Base-by-base conservation (phyloP, 2,888 invertebrate species). In the Nysson spinosus region DNA sequence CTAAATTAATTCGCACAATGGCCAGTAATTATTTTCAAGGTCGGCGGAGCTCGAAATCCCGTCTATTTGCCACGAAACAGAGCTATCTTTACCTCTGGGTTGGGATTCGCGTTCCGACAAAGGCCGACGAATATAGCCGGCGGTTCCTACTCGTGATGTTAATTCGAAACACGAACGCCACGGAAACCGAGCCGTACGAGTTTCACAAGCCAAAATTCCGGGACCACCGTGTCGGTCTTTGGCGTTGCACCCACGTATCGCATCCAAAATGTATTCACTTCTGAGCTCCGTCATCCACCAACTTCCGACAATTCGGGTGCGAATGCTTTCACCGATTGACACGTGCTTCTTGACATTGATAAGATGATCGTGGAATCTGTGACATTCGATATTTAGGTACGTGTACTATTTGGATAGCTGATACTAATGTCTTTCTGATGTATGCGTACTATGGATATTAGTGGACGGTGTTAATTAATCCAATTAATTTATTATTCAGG, bases 121-220 rank as follows among this genome's bases (percentile, higher is more conserved):
- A 74, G 69, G 60, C 70, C 77, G 64, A 73, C 75, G 70, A 52
- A 75, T 73, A 70, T 75, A 75, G 63, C 28, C 56, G 57, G n/a
- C 54, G 51, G 44, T 56, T 68, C 52, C 42, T 46, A 65, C 51
- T 46, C 60, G 57, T 34, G 58, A 75, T 56, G 76, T 69, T 74
- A 75, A 75, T 74, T 72, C 69, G 72, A 75, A 74, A 66, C 72
- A 75, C 72, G 65, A 65, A 40, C 54, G 56, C 40, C 39, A 51
- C 58, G 32, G 20, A 26, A 39, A n/a, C n/a, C 24, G 26, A 50
- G 12, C n/a, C 16, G 50, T 42, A 28, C 32, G 42, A 40, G 66
- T 54, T 54, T 56, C 65, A 16, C 60, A 57, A 56, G 72, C 72
- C 70, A 74, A 72, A 42, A 73, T 66, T 73, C 61, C 37, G 46